Evolutionary conservation across 2,888 invertebrate species (phyloP), one percentile per base, ranked within the genome.

Genomic region (Chrysina gloriosa): DNA sequence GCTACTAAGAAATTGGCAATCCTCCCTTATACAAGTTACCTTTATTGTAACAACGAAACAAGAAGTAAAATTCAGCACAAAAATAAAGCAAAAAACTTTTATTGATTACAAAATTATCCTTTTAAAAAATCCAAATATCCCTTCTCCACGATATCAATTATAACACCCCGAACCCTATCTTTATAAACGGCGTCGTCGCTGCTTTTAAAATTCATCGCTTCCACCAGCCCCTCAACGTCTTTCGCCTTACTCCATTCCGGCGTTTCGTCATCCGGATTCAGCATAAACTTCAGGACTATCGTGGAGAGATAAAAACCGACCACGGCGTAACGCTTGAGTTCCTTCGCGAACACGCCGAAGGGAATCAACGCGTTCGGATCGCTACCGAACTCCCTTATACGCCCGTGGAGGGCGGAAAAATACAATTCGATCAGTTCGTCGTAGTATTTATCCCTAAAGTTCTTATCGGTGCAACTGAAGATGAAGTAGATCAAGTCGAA

Each of bases 401-500:
- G 2, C 11, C 6, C 25, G 1, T n/a, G 25, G n/a, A 48, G 25
- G 3, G 25, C 14, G 9, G 21, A 19, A 11, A 25, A 25, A 11
- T 48, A 48, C 2, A 27, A n/a, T 21, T 3, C 6, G 3, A 48
- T 48, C 4, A 11, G 11, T 0, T 48, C 6, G 6, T 48, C 11
- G 11, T 23, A 48, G 11, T 21, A 25, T 25, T 48, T 25, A 1
- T 27, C 23, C 3, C 48, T 23, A n/a, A 48, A 25, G 3, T 5
- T 6, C 6, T 56, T 31, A 14, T 19, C 27, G 2, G 56, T 36
- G 16, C 34, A 34, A n/a, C 31, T 29, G 29, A 31, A 56, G 11
- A 56, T 36, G 11, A 56, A 56, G 23, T 56, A 56, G 11, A 34
- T 11, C 6, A 56, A 9, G n/a, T 56, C 56, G 4, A 56, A 36